Evolutionary conservation across 1,140 invertebrate genomes (phyloP), one percentile per base, ranked within the genome.

Genomic region (Drosophila jambulina): DNA sequence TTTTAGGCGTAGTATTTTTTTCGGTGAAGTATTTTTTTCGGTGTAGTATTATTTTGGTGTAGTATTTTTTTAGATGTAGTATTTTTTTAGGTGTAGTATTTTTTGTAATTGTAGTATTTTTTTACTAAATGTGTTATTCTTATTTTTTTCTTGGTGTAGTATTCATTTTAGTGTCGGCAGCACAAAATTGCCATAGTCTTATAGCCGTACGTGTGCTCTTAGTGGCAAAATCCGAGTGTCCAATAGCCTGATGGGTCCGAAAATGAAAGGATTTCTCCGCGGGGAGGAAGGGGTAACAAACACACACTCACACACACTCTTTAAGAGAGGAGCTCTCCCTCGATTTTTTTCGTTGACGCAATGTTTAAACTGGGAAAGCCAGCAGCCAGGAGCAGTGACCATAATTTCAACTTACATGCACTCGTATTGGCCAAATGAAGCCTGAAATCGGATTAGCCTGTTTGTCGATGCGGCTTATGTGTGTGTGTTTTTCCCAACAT

Each of bases 341-440:
- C 8, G 17, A 3, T 13, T 19, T 49, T 19, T 6, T 3, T 12
- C 21, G 6, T 19, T 15, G 4, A 23, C 7, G 4, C 21, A 38
- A 25, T 56, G 34, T 56, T 56, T 56, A 56, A 56, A 56, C 53
- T 56, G 34, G 29, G 23, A 1, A 2, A 46, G 43, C 43, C 45
- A 46, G 45, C 19, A 34, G 8, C 51, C 32, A 36, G n/a, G 10
- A 51, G 51, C 32, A 38, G 51, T 23, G 51, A 38, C 53, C 53
- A 56, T 56, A 56, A 56, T 56, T 56, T 56, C 53, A 56, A 56
- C 53, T 56, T 56, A 56, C 53, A 56, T 56, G 53, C 53, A 56
- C 53, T 56, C 53, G 53, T 56, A 38, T 56, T 56, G 53, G 53
- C 53, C 53, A 56, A 56, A 56, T 56, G 53, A 56, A 56, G 53